phyloP scores from a whole-genome alignment of 2,888 invertebrate species.

The Sepiola atlantica region DNA sequence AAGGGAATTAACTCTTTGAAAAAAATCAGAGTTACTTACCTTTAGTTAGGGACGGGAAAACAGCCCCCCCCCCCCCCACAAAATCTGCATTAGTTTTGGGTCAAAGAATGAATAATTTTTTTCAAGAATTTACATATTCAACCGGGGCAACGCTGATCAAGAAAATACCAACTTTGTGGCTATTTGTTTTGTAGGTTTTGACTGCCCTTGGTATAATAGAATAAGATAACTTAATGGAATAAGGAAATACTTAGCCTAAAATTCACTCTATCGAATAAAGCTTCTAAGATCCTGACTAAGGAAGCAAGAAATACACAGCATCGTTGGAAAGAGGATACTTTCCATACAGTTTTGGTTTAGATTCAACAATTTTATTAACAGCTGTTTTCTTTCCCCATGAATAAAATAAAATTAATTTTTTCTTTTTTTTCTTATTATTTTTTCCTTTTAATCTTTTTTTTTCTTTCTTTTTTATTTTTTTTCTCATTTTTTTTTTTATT shows the following conservation, averaged over 20 bases:
- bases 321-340: neutral
- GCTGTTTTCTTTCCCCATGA: neutral
- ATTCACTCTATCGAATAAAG: neutral
- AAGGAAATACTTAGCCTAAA: neutral
- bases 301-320: neutral
- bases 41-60: no score
- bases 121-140: no score
- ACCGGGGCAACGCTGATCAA: no score
- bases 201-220: no score
- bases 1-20: no score
- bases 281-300: neutral
- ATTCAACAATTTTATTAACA: constrained; percentile 32
- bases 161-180: no score
- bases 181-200: no score
- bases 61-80: no score
- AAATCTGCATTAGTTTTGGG: no score
- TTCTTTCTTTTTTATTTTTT: neutral
- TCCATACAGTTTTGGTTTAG: neutral
- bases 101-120: no score
- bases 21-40: no score
- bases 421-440: neutral
- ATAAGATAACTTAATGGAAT: neutral
- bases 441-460: neutral
- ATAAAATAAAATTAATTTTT: neutral
- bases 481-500: neutral